These are phyloP conservation scores for Betta splendens DNA, from an alignment of 2,797 vertebrate genomes.

Conservation along the genomic window DNA sequence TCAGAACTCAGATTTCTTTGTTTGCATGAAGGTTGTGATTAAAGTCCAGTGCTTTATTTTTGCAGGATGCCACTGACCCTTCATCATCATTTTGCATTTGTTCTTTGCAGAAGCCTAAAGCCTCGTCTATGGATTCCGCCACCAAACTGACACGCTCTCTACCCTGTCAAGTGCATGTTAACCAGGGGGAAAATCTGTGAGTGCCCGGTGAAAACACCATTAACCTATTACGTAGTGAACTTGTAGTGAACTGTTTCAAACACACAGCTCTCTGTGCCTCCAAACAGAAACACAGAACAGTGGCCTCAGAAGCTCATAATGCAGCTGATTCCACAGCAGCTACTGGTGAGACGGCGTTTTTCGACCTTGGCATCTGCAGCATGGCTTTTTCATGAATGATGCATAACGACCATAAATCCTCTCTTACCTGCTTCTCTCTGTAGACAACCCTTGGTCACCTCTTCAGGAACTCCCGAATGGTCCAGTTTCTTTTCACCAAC, in stretches of 20 bases:
- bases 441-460: constrained; percentile 92
- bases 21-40: not conserved
- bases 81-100: constrained; percentile 13
- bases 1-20: too few species aligned
- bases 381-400: constrained; percentile 14
- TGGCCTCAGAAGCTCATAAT: constrained; percentile 97
- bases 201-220: constrained; percentile 50
- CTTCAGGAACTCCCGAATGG: constrained; percentile 94
- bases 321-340: constrained; percentile 94
- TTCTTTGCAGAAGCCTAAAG: constrained; percentile 88
- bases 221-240: rapidly evolving
- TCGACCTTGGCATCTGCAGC: not conserved
- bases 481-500: constrained; percentile 92
- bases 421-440: constrained; percentile 17
- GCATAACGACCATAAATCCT: constrained; percentile 5
- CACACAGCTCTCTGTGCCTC: not conserved
- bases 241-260: not conserved
- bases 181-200: constrained; percentile 94
- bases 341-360: constrained; percentile 80
- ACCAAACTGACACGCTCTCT: constrained; percentile 91
- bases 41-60: too few species aligned
- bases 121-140: constrained; percentile 87
- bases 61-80: constrained; percentile 1
- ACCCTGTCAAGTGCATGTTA: constrained; percentile 93
- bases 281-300: constrained; percentile 89